Conservation (phyloP, 1,140 invertebrate genomes). For the Drosophila busckii region DNA sequence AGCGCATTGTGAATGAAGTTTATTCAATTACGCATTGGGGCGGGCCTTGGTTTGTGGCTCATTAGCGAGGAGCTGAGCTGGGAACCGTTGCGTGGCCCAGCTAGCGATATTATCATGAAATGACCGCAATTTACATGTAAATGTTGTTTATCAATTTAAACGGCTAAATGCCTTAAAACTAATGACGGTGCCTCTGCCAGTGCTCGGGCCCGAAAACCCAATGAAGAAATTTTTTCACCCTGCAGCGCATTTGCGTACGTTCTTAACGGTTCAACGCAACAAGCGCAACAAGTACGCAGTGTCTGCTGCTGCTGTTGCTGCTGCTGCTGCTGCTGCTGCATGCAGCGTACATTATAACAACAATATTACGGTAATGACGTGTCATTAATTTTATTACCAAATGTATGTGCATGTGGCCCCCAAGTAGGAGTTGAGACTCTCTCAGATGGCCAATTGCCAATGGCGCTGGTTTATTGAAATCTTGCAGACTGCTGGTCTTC, state of each 20-base stretch:
- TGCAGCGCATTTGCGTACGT: constrained; percentile 39
- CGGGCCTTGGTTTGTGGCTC: constrained; percentile 9
- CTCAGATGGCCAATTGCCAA: constrained; percentile 37
- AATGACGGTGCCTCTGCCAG: constrained; percentile 71
- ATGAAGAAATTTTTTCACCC: constrained; percentile 71
- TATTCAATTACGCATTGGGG: constrained; percentile 58
- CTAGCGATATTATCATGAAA: constrained; percentile 57
- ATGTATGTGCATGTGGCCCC: constrained; percentile 55
- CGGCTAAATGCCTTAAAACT: constrained; percentile 74
- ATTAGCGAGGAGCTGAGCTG: constrained; percentile 66
- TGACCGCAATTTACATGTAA: constrained; percentile 76
- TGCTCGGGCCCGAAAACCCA: constrained; percentile 58
- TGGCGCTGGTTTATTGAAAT: constrained; percentile 68
- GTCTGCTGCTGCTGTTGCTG: background rate
- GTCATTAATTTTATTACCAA: constrained; percentile 79
- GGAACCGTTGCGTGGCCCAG: constrained; percentile 35
- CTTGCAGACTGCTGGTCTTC: constrained; percentile 65
- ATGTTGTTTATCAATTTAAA: constrained; percentile 77
- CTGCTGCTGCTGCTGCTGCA: constrained; percentile 16
- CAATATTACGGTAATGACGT: constrained; percentile 78
- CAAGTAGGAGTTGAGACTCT: background rate
- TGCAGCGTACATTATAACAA: constrained; percentile 68
- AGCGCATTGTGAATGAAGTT: constrained; percentile 20
- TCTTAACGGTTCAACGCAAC: constrained; percentile 43
- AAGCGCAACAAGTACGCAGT: too few relatives aligned